Base-by-base conservation (phyloP, 2,113 vertebrate genomes). In the Chaetura pelagica region DNA sequence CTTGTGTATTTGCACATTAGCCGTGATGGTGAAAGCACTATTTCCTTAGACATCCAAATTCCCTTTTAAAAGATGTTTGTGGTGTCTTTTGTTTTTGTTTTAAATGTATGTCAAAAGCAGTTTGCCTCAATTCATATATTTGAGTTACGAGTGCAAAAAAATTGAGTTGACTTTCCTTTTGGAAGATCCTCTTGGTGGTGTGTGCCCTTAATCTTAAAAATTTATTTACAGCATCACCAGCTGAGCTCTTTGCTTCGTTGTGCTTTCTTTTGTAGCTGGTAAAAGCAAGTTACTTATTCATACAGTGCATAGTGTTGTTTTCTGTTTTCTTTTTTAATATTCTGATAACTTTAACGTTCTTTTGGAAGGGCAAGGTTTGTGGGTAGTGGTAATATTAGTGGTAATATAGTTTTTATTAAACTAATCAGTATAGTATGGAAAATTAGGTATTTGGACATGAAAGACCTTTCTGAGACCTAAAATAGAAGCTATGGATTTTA, bases 1-100 rank as follows among this genome's bases (percentile, higher is more conserved):
- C 67, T 78, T 93, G 73, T 87, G 67, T 90, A 52, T 67, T 92
- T 71, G 83, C 80, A 81, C 79, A 72, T 75, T 92, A 84, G 78
- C 69, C 49, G 15, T 81, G 80, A 22, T 78, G 73, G 83, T 90
- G 26, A 75, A 81, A 93, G 59, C 5, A 4, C 44, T 40, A 2
- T 87, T 89, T 86, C 44, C 89, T 84, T 84, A 24, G 64, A 88
- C 95, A 90, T 77, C 30, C 55, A 73, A 6, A 29, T 84, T 94
- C 86, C 89, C 58, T 73, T 93, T 91, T 80, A 82, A 15, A 87
- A 85, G 40, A 68, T 17, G 54, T 29, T 93, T 6, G 7, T 29
- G 85, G 15, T 64, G 17, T 32, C 48, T 20, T 20, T 4, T 16
- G 16, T 27, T n/a, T 63, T 12, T 46, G 19, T 54, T 48, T 48